These are phyloP conservation scores for Macheiramphus alcinus DNA, from an alignment of 2,113 vertebrate species.

Conservation along the genomic window DNA sequence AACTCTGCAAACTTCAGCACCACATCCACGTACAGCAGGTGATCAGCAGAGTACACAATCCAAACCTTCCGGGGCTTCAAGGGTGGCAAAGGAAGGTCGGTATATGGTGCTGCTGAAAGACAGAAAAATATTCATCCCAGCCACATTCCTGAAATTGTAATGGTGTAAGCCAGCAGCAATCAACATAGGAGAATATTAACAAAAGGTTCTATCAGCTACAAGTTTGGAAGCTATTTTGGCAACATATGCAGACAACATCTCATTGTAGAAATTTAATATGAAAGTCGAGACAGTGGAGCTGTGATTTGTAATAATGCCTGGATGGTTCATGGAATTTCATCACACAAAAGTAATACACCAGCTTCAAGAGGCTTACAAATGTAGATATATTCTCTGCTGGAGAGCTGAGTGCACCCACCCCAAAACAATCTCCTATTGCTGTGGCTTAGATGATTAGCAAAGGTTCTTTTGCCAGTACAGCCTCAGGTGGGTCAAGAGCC, in stretches of 20 bases:
- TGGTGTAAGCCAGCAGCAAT: neutral
- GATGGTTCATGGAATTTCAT: neutral
- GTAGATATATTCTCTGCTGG: neutral
- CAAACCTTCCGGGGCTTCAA: conserved; percentile 78
- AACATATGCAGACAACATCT: neutral
- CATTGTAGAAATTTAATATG: neutral
- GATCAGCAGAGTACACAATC: conserved; percentile 91
- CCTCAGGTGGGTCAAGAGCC: neutral
- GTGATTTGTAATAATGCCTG: neutral
- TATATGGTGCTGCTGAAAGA: neutral
- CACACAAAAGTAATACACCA: neutral
- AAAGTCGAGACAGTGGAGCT: neutral
- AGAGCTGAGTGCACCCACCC: neutral
- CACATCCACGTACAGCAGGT: conserved; percentile 84
- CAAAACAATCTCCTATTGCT: neutral
- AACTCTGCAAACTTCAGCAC: conserved; percentile 91
- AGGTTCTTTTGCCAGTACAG: neutral
- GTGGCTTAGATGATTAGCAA: neutral
- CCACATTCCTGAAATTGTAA: neutral
- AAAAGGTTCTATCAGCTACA: neutral
- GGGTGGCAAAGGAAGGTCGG: neutral
- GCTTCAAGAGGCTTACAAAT: neutral
- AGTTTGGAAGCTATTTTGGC: neutral
- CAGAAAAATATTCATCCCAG: neutral
- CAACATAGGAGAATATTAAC: neutral